Evolutionary conservation across 2,888 invertebrate genomes (phyloP).

Genomic region (Coenonympha glycerion): DNA sequence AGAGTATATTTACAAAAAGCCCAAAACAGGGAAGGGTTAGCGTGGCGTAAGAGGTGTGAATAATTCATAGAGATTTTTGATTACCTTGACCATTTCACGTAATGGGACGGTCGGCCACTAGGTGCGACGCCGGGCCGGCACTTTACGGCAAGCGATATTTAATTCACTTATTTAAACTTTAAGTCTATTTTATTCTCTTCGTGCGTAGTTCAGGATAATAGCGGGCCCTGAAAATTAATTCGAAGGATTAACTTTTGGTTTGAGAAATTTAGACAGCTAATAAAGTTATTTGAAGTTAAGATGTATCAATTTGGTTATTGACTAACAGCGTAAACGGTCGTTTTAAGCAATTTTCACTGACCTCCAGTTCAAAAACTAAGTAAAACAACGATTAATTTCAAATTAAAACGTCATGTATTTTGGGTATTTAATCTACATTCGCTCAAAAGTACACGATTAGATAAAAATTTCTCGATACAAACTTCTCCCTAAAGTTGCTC

Average conservation of each 20-base stretch:
- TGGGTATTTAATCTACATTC: too few species aligned
- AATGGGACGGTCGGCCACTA: conserved; percentile 55
- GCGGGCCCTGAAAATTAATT: conserved; percentile 68
- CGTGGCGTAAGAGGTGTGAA: conserved; percentile 62
- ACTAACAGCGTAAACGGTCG: too few species aligned
- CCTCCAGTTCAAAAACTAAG: too few species aligned
- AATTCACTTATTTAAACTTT: conserved; percentile 49
- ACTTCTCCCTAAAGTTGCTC: too few species aligned
- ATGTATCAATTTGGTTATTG: too few species aligned
- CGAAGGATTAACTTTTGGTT: conserved; percentile 25
- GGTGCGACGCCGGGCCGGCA: conserved; percentile 47
- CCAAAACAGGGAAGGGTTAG: conserved; percentile 67
- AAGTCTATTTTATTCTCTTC: conserved; percentile 60
- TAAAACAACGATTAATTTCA: too few species aligned
- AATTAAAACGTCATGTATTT: too few species aligned
- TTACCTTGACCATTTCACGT: conserved; percentile 76
- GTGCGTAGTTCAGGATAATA: conserved; percentile 63
- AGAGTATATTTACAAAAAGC: conserved; percentile 69
- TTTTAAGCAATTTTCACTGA: too few species aligned
- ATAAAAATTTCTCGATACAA: too few species aligned
- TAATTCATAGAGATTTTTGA: conserved; percentile 60
- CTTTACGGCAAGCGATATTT: conserved; percentile 44
- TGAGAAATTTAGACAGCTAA: conserved; percentile 2
- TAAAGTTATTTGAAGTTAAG: too few species aligned
- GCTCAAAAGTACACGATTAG: too few species aligned